Conservation (phyloP, 30 jellyfish, hydroid and myxozoan species). For the Euphysa ruthae region DNA sequence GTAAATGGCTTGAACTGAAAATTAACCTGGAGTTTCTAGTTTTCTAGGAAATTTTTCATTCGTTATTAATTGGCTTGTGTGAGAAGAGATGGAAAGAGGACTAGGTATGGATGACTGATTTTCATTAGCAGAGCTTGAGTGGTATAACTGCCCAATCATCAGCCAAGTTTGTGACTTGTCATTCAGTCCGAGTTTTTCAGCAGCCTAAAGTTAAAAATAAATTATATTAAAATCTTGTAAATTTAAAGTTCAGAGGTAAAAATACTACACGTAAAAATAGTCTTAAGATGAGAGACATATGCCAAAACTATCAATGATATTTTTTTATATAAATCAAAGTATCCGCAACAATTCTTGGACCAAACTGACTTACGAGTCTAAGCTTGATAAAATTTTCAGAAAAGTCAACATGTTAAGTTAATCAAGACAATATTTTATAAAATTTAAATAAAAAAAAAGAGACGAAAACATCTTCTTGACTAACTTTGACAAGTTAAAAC, state of each 20-base stretch:
- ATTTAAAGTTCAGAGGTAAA: background rate
- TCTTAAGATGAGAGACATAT: too few relatives aligned
- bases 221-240: background rate
- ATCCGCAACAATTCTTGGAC: too few relatives aligned
- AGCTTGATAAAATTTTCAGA: too few relatives aligned
- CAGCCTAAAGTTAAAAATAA: slow-evolving; percentile 25
- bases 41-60: background rate
- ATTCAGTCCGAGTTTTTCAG: slow-evolving; percentile 35
- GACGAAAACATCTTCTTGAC: background rate
- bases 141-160: slow-evolving; percentile 30
- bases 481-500: background rate
- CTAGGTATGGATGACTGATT: background rate
- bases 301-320: background rate
- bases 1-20: too few relatives aligned
- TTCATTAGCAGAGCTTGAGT: slow-evolving; percentile 1
- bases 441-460: background rate
- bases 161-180: slow-evolving; percentile 82
- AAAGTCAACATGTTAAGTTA: too few relatives aligned
- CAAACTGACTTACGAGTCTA: too few relatives aligned
- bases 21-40: slow-evolving; percentile 20
- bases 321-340: background rate
- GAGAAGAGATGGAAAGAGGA: background rate
- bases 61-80: background rate
- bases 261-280: background rate
- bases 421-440: background rate